Base-by-base conservation (phyloP, 2,888 invertebrate species). In the Griposia aprilina region DNA sequence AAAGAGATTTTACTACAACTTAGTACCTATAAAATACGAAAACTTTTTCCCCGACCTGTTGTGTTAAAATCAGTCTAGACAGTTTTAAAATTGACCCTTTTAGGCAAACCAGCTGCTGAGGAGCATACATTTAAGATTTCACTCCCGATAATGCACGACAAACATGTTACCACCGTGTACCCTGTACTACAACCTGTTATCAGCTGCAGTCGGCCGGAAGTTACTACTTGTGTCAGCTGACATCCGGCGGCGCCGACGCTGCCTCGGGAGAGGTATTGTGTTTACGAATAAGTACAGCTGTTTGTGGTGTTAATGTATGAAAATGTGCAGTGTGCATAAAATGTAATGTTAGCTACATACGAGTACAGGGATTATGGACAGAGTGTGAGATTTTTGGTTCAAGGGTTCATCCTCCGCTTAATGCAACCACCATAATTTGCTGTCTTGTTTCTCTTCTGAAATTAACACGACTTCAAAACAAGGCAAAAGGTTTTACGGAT, bases 191-290 rank as follows among this genome's bases (percentile, higher is more conserved):
- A 72, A 68, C 55, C 48, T 63, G 73, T 62, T 85, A 82, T 78
- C 82, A 55, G 55, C 13, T 8, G 36, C 50, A 60, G 59, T 41
- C n/a, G 57, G 41, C 67, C 65, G 84, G 84, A 84, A 74, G 66
- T 36, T 55, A 60, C 70, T 60, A 69, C 71, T 78, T 30, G 69
- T 66, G 74, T 63, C 79, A 81, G 74, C 72, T 82, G 75, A 74
- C 75, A 60, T 84, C 85, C 84, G 85, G 63, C 68, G 78, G 78
- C 78, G 77, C 63, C 78, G 50, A 26, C 69, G 57, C 62, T 70
- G 80, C 67, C 62, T 36, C 26, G 41, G 48, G 70, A 41, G n/a
- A n/a, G 7, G 75, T 50, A 63, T 69, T 72, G 76, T 83, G 67
- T 59, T 69, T 36, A 15, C 62, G 13, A 23, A 11, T 48, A 62